Conservation (phyloP, 2,888 invertebrate genomes). For the Monochamus alternatus region DNA sequence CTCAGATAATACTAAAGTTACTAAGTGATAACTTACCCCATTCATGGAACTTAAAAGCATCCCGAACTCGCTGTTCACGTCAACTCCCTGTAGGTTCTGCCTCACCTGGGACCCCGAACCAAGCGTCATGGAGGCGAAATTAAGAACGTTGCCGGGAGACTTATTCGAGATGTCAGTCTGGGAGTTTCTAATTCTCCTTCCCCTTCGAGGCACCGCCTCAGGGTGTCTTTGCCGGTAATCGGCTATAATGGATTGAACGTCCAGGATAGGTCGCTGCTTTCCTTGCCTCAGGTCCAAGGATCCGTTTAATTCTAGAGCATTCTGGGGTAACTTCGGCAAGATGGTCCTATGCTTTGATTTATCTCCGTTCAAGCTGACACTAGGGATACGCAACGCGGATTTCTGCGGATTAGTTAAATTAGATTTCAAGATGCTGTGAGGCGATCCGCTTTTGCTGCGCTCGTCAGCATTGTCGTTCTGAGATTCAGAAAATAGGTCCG, state of each 20-base stretch:
- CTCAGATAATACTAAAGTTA: background rate
- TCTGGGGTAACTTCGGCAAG: constrained; percentile 71
- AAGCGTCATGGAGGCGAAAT: constrained; percentile 69
- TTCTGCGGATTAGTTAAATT: constrained; percentile 54
- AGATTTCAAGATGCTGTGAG: constrained; percentile 59
- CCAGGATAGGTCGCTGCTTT: constrained; percentile 84
- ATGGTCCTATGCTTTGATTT: constrained; percentile 61
- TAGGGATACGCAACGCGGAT: constrained; percentile 49
- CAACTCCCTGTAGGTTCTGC: constrained; percentile 60
- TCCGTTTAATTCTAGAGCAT: constrained; percentile 72
- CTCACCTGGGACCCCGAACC: constrained; percentile 71
- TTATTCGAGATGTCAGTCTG: constrained; percentile 58
- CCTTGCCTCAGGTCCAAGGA: constrained; percentile 74
- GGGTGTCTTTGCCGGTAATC: constrained; percentile 86
- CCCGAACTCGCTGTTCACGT: constrained; percentile 65
- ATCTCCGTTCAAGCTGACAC: constrained; percentile 46
- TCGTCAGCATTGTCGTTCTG: constrained; percentile 54
- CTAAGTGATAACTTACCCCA: constrained; percentile 59
- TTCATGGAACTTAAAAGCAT: constrained; percentile 65
- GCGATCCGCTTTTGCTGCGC: constrained; percentile 47
- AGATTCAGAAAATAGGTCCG: constrained; percentile 55
- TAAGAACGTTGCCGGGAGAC: constrained; percentile 60
- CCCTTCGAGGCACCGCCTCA: constrained; percentile 80
- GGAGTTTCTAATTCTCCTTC: constrained; percentile 75
- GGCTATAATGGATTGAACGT: constrained; percentile 87